Percentiles rank a stretch among this genome's conserved stretches.
Evolutionary conservation across 2,113 vertebrate species (phyloP).

Genomic region (Misgurnus mizolepis): DNA sequence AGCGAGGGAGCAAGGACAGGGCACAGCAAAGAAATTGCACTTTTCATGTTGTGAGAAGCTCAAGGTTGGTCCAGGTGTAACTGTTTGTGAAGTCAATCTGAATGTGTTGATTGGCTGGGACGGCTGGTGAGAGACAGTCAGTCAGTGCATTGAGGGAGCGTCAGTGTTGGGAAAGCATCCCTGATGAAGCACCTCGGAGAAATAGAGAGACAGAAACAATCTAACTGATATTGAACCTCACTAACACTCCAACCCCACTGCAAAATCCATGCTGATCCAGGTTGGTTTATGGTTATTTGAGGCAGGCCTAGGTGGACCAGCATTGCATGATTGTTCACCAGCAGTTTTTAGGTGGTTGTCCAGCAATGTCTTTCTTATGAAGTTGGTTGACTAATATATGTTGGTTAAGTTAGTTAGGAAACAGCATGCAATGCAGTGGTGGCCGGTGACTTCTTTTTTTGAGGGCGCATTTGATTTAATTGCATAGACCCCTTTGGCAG

Average conservation of each 20-base stretch:
- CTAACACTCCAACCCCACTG: too few relatives aligned
- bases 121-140: neutral
- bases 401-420: too few relatives aligned
- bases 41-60: slow-evolving; percentile 2
- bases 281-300: too few relatives aligned
- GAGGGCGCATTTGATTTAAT: too few relatives aligned
- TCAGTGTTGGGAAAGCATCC: neutral
- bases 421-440: too few relatives aligned
- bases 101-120: slow-evolving; percentile 1
- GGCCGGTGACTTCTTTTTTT: too few relatives aligned
- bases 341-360: too few relatives aligned
- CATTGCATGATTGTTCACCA: too few relatives aligned
- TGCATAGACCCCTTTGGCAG: neutral
- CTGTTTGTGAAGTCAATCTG: neutral
- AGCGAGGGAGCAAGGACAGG: neutral
- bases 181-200: neutral
- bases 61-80: slow-evolving; percentile 13
- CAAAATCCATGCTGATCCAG: too few relatives aligned
- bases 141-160: neutral
- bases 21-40: neutral
- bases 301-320: neutral
- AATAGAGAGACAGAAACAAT: neutral
- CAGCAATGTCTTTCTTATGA: too few relatives aligned
- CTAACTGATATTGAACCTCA: neutral
- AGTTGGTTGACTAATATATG: too few relatives aligned